These are phyloP conservation scores for Crocuta crocuta DNA, from an alignment of 2,113 vertebrate species.

Conservation along the genomic window DNA sequence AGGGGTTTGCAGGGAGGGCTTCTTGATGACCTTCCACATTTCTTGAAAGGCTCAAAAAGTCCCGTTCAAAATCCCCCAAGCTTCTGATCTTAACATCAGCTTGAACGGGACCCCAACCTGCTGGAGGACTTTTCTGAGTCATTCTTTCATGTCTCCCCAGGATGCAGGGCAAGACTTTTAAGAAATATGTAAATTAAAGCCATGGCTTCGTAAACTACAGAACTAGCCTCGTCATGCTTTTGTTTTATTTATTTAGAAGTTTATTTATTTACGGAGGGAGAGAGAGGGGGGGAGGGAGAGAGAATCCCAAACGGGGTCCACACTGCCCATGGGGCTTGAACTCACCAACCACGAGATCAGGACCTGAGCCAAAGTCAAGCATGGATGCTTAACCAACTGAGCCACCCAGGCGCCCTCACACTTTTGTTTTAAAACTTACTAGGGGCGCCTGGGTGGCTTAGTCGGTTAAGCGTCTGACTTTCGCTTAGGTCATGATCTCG, in stretches of 20 bases:
- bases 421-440: neutral
- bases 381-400: too few species aligned
- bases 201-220: neutral
- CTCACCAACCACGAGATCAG: too few species aligned
- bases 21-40: neutral
- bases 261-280: too few species aligned
- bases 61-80: neutral
- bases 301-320: too few species aligned
- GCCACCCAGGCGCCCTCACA: too few species aligned
- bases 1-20: neutral
- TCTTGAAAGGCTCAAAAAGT: neutral
- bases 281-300: too few species aligned
- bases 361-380: too few species aligned
- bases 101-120: fast-evolving
- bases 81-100: neutral
- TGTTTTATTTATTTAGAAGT: neutral
- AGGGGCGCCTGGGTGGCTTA: too few species aligned
- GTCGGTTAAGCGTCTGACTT: too few species aligned
- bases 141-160: neutral
- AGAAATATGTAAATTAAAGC: neutral
- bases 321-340: too few species aligned
- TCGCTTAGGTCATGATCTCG: too few species aligned
- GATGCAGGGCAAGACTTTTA: neutral
- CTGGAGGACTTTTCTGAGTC: neutral
- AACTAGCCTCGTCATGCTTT: neutral